These are phyloP conservation scores for Atethmia centrago DNA, from an alignment of 2,888 invertebrate genomes.

Conservation along the genomic window DNA sequence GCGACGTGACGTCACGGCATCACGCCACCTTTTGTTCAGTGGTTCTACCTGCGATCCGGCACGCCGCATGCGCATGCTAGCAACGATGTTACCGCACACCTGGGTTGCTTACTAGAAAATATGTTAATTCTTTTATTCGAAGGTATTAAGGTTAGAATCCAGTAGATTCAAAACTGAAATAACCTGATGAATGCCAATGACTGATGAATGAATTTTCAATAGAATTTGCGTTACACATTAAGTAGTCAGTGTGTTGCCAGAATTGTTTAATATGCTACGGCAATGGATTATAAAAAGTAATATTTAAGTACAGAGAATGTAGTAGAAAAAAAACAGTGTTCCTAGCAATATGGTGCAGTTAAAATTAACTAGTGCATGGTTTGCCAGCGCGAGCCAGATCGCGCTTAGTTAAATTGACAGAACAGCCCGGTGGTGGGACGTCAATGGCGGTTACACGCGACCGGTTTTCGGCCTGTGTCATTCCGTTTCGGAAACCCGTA, in stretches of 20 bases:
- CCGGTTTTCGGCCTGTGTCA: constrained; percentile 73
- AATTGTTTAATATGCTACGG: constrained; percentile 1
- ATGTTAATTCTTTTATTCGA: constrained; percentile 1
- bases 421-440: constrained; percentile 76
- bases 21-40: constrained; percentile 90
- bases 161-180: constrained; percentile 22
- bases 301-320: neutral
- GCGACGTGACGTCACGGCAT: constrained; percentile 89
- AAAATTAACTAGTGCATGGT: constrained; percentile 38
- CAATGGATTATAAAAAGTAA: neutral
- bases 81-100: constrained; percentile 57
- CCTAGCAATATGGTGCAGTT: constrained; percentile 2
- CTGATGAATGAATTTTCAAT: constrained; percentile 9
- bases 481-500: constrained; percentile 79
- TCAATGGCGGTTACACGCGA: constrained; percentile 78
- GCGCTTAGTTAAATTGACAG: constrained; percentile 83
- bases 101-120: constrained; percentile 55
- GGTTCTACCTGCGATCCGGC: constrained; percentile 84
- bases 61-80: constrained; percentile 74
- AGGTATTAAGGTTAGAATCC: constrained; percentile 9
- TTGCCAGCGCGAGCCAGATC: constrained; percentile 76
- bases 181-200: constrained; percentile 17
- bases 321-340: neutral
- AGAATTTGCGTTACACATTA: neutral
- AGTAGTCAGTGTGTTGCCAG: neutral